A percentile compares a stretch with the other conserved stretches of the same genome.
phyloP scores from a whole-genome alignment of 2,888 invertebrate genomes.

The Ophion costatus region DNA sequence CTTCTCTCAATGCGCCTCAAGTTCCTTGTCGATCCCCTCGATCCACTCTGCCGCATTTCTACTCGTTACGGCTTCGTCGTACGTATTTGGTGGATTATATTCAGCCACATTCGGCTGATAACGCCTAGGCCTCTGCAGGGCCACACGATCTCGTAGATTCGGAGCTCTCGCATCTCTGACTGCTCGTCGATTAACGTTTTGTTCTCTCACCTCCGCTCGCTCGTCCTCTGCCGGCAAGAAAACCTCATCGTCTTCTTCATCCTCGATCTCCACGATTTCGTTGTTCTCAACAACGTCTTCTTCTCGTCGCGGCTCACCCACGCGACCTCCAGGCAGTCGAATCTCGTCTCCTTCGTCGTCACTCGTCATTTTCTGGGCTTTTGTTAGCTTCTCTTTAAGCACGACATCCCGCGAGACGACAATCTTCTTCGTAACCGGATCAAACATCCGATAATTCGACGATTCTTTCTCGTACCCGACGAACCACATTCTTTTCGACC shows the following conservation, averaged over 20 bases:
- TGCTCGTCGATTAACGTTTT: constrained; percentile 13
- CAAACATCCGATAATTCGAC: constrained; percentile 12
- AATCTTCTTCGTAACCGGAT: background rate
- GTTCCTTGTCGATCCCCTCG: constrained; percentile 14
- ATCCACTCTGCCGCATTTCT: constrained; percentile 1
- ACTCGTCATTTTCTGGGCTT: constrained; percentile 5
- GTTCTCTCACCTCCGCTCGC: constrained; percentile 29
- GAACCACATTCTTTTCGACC: constrained; percentile 2
- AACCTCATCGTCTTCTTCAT: constrained; percentile 16
- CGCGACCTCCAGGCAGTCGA: constrained; percentile 17
- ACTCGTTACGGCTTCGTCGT: constrained; percentile 13
- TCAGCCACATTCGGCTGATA: background rate
- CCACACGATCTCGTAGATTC: constrained; percentile 23
- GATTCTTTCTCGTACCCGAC: constrained; percentile 20
- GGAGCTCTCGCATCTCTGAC: constrained; percentile 5
- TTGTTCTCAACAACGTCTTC: constrained; percentile 1
- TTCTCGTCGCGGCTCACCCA: constrained; percentile 6
- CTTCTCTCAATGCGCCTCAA: background rate
- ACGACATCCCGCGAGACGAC: constrained; percentile 11
- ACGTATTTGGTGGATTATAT: background rate
- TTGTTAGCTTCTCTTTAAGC: constrained; percentile 7
- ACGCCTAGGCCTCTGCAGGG: background rate
- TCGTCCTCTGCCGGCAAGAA: constrained; percentile 24
- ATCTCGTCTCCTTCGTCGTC: constrained; percentile 1
- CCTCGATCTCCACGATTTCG: constrained; percentile 22